Base-by-base conservation (phyloP, 2,113 vertebrate genomes). In the Alexandromys fortis region DNA sequence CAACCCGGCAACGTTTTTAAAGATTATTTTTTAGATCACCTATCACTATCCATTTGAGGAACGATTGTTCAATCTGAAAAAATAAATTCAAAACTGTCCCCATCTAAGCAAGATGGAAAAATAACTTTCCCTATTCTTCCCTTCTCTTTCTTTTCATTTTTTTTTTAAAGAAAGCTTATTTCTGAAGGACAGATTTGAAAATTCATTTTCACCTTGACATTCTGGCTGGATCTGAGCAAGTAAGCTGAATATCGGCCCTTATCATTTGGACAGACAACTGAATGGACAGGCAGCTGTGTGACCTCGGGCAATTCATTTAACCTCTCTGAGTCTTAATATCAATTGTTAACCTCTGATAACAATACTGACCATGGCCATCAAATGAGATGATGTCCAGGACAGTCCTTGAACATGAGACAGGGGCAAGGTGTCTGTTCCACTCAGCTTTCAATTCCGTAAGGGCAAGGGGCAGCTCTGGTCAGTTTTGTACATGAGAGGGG, bases 21-120 rank as follows among this genome's bases (percentile, higher is more conserved):
- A 98, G 97, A 98, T 98, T 98, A 98, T 98, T 97, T 98, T 97
- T 97, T 97, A 98, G 97, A 98, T 98, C 97, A 97, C 97, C 97
- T 97, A 98, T 98, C 97, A 96, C 97, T 97, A 98, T 98, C 97
- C 96, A 97, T 98, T 98, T 98, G 97, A 97, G 95, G 96, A 95
- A 96, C 86, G 96, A 98, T 95, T 95, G 86, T 38, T 96, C 97
- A 97, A 98, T 96, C 94, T 95, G 86, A 97, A 98, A 98, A 96
- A 97, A 81, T 97, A 98, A 98, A 98, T 97, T 97, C 97, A 97
- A 97, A 98, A 98, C 96, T 97, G 95, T 97, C 96, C 97, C 96
- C 95, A 90, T 97, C 98, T 97, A 96, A 96, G 96, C 97, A 94
- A 97, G 96, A 97, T 97, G 96, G 97, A 97, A 97, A 97, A 97